A percentile compares a stretch with the other conserved stretches of the same genome.
phyloP scores from a whole-genome alignment of 2,113 vertebrate species.

The Nematolebias whitei region DNA sequence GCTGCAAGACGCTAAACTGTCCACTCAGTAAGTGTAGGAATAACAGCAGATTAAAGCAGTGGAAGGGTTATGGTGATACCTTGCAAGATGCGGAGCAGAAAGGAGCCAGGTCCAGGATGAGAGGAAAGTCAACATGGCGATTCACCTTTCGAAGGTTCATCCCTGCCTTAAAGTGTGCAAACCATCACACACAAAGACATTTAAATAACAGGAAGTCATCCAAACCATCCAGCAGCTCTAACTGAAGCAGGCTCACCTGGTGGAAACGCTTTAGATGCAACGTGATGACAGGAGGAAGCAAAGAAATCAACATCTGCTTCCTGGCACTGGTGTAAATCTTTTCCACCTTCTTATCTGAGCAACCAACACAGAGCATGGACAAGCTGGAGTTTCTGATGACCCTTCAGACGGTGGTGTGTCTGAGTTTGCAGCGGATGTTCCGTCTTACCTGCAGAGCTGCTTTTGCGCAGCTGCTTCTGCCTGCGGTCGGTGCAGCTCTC shows the following conservation, averaged over 20 bases:
- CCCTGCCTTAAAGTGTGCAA: conserved; percentile 83
- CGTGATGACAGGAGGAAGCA: conserved; percentile 90
- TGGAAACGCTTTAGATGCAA: conserved; percentile 98
- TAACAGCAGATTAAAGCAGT: background rate
- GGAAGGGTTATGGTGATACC: conserved; percentile 56
- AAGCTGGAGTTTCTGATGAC: background rate
- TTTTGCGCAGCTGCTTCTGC: conserved; percentile 83
- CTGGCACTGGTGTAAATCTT: conserved; percentile 94
- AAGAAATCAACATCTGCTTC: conserved; percentile 94
- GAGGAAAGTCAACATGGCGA: conserved; percentile 94
- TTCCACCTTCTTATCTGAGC: conserved; percentile 87
- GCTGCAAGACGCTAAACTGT: too few species aligned
- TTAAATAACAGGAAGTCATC: background rate
- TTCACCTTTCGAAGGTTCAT: conserved; percentile 96
- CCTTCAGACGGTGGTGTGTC: background rate
- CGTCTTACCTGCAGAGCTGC: conserved; percentile 81
- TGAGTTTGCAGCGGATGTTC: background rate
- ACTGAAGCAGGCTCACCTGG: conserved; percentile 80
- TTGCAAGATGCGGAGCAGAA: conserved; percentile 95
- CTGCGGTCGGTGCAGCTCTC: conserved; percentile 91
- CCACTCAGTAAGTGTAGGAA: too few species aligned
- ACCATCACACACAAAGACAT: background rate
- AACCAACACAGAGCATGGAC: conserved; percentile 42
- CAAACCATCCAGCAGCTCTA: background rate
- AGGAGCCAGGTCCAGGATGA: conserved; percentile 90